A percentile compares a stretch with the other conserved stretches of the same genome.
Evolutionary conservation across 2,113 vertebrate genomes (phyloP).

Genomic region (Pterocles gutturalis): DNA sequence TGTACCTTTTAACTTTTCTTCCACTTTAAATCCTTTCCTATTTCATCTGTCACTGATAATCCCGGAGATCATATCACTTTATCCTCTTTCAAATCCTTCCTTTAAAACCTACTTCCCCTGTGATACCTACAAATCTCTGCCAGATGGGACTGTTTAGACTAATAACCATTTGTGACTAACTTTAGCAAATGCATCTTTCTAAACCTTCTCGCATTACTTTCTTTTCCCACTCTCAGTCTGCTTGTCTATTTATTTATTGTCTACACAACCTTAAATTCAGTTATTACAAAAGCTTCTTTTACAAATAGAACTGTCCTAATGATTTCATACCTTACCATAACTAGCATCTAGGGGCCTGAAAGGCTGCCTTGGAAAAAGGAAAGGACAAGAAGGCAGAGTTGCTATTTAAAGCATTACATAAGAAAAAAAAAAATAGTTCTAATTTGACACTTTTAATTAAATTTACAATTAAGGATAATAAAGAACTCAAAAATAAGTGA

Average conservation of each 20-base stretch:
- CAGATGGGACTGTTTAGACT: neutral
- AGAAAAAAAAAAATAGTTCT: neutral
- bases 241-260: neutral
- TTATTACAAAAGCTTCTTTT: neutral
- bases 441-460: neutral
- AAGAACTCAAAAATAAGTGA: neutral
- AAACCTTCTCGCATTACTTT: neutral
- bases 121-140: neutral
- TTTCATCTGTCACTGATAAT: neutral
- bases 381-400: neutral
- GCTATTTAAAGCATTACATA: neutral
- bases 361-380: neutral
- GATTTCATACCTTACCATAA: neutral
- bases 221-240: neutral
- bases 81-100: neutral
- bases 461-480: neutral
- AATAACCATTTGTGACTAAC: neutral
- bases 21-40: neutral
- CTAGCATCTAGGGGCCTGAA: neutral
- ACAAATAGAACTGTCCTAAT: neutral
- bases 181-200: neutral
- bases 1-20: neutral
- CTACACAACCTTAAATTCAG: neutral
- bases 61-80: neutral
- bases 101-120: neutral